Evolutionary conservation across 2,888 invertebrate species (phyloP).

Genomic region (Merodon equestris): DNA sequence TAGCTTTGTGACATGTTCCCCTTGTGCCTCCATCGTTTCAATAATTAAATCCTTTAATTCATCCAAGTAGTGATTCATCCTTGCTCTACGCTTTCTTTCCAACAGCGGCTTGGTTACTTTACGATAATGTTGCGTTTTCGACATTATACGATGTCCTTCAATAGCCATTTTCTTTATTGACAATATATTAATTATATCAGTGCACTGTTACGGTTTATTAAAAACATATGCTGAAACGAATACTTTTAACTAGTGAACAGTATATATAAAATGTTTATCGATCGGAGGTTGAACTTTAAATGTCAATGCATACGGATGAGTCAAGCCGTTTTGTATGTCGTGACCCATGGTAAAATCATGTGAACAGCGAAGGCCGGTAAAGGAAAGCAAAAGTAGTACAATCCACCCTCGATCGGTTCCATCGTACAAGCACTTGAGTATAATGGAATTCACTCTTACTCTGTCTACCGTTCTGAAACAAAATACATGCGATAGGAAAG

Average conservation of each 20-base stretch:
- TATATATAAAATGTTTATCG: slow-evolving; percentile 74
- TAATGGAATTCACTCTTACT: too few species aligned
- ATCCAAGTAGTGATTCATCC: slow-evolving; percentile 94
- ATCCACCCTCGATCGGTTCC: slow-evolving; percentile 62
- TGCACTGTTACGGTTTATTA: background rate
- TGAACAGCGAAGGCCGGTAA: too few species aligned
- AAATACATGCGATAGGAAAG: too few species aligned
- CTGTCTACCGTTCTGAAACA: too few species aligned
- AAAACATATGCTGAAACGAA: too few species aligned
- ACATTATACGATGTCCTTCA: slow-evolving; percentile 80
- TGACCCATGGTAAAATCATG: too few species aligned
- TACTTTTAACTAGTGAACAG: too few species aligned
- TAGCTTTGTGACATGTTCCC: slow-evolving; percentile 92
- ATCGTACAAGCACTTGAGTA: too few species aligned
- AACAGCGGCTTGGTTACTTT: slow-evolving; percentile 96
- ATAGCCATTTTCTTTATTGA: slow-evolving; percentile 74
- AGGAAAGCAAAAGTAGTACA: slow-evolving; percentile 39
- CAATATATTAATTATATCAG: slow-evolving; percentile 11
- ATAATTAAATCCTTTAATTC: slow-evolving; percentile 95
- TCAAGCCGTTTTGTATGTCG: slow-evolving; percentile 74
- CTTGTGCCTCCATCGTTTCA: slow-evolving; percentile 87
- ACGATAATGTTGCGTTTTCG: slow-evolving; percentile 94
- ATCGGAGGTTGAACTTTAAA: slow-evolving; percentile 77
- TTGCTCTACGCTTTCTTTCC: slow-evolving; percentile 91
- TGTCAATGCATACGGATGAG: slow-evolving; percentile 76